Base-by-base conservation (phyloP, 2,113 vertebrate species). In the Bos indicus region DNA sequence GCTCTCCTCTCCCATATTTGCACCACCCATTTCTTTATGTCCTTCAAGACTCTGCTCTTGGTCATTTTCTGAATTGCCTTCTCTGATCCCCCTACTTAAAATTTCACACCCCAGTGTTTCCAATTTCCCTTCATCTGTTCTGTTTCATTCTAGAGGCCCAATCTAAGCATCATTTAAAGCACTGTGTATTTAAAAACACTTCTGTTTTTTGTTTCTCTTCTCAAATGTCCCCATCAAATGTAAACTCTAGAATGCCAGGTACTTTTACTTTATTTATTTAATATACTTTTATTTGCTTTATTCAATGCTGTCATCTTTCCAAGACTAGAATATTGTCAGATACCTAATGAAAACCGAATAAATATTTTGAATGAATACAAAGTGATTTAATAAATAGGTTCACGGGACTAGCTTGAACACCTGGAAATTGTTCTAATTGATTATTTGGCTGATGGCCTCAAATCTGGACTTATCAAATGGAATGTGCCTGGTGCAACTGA, bases 301-400 rank as follows among this genome's bases (percentile, higher is more conserved):
- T 77, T 19, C 12, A 5, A 1, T 78, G 54, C 15, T 95, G 1
- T 89, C 23, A 77, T 77, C 71, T 93, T 81, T 87, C 85, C 23
- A 95, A 8, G 30, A 9, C 10, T 96, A 67, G 30, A 88, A 56
- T 56, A 71, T 30, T 59, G 43, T 95, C 17, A 90, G n/a, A 80
- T 26, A 87, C 6, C 0, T 13, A 80, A 10, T 74, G n/a, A 88
- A 84, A 88, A 51, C 21, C 14, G 9, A 91, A 80, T 85, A 81
- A 87, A 51, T 93, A 54, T 54, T 95, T 48, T 90, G 83, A 90
- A 78, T 85, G 48, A 88, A 77, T 36, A 48, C 25, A 46, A 71
- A 60, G 78, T 56, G 12, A 11, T 51, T 94, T 51, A 28, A 57
- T 54, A 91, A 71, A 48, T 87, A 96, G 33, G 74, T 8, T 78